phyloP scores from a whole-genome alignment of 2,888 invertebrate species.

The Acanthopleura granulata region DNA sequence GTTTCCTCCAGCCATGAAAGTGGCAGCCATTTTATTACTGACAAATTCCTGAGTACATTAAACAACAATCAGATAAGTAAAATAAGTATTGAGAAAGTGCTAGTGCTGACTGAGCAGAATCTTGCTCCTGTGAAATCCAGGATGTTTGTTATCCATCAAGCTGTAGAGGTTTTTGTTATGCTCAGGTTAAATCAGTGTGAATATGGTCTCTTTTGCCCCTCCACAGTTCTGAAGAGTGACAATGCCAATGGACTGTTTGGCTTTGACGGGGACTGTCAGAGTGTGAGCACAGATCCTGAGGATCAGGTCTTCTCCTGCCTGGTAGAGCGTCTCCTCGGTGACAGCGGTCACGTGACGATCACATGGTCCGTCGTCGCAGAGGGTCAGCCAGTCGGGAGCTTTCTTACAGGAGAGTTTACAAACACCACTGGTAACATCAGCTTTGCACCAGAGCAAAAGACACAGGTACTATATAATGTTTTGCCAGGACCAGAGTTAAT shows the following conservation, averaged over 20 bases:
- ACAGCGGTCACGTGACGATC: slow-evolving; percentile 58
- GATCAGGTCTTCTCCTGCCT: slow-evolving; percentile 46
- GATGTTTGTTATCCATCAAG: too few relatives aligned
- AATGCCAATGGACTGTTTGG: slow-evolving; percentile 67
- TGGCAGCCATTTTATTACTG: too few relatives aligned
- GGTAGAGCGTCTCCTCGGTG: slow-evolving; percentile 55
- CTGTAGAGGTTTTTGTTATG: too few relatives aligned
- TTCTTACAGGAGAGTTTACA: slow-evolving; percentile 52
- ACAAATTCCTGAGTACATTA: too few relatives aligned
- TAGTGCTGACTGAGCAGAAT: too few relatives aligned
- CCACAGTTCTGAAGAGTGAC: slow-evolving; percentile 67
- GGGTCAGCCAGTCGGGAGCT: slow-evolving; percentile 25
- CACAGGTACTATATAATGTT: slow-evolving; percentile 41
- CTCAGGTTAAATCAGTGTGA: not conserved
- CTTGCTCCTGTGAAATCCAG: too few relatives aligned
- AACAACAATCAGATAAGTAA: too few relatives aligned
- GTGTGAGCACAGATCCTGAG: slow-evolving; percentile 42
- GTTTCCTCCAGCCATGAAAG: too few relatives aligned
- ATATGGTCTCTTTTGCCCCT: slow-evolving; percentile 19
- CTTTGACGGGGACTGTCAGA: slow-evolving; percentile 53
- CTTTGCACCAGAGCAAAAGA: slow-evolving; percentile 59
- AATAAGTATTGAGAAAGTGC: too few relatives aligned
- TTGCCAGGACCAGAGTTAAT: too few relatives aligned
- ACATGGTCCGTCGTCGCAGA: slow-evolving; percentile 50
- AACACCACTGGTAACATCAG: slow-evolving; percentile 51